Percentiles rank a stretch among this genome's conserved stretches.
These are phyloP conservation scores for Aselliscus stoliczkanus DNA, from an alignment of 2,797 vertebrate genomes.

Conservation along the genomic window DNA sequence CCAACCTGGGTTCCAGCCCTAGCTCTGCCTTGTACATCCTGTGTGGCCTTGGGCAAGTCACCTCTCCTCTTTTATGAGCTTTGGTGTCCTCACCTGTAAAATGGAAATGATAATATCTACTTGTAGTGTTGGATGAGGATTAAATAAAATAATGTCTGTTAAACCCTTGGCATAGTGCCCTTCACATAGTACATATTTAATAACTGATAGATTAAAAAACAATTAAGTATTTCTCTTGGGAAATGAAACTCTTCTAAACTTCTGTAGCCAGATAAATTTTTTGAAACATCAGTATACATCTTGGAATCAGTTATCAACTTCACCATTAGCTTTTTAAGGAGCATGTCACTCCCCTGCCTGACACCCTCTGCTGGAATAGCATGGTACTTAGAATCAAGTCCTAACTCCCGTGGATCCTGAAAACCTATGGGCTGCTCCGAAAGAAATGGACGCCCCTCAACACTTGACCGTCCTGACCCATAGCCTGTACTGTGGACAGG, in stretches of 20 bases:
- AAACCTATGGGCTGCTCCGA: not conserved
- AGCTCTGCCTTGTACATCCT: not conserved
- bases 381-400: not conserved
- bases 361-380: not conserved
- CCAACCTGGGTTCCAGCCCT: not conserved
- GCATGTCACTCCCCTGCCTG: not conserved
- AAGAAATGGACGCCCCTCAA: not conserved
- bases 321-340: not conserved
- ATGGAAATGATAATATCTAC: not conserved
- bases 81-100: not conserved
- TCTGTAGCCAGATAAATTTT: not conserved
- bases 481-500: not conserved
- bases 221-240: not conserved
- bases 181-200: not conserved
- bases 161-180: not conserved
- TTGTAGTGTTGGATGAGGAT: not conserved
- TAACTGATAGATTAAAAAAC: not conserved
- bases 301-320: not conserved
- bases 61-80: not conserved
- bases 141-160: not conserved
- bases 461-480: not conserved
- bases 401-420: not conserved
- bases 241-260: conserved; percentile 20
- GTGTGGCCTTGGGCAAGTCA: not conserved
- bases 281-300: not conserved